Base-by-base conservation (phyloP, 2,113 vertebrate genomes). In the Trichechus manatus region DNA sequence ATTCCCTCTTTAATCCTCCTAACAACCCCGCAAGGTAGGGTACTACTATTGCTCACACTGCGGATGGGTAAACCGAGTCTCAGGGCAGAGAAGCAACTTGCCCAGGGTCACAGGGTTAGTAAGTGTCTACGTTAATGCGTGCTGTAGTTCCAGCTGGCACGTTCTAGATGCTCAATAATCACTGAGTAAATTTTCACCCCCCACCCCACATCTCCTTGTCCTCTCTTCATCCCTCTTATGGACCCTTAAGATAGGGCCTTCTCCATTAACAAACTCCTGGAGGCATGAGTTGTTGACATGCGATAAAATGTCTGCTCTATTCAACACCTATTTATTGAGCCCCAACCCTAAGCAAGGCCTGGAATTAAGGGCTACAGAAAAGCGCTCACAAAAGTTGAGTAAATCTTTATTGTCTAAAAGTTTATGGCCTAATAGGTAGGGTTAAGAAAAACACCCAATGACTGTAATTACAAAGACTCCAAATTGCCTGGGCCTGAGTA, bases 391-490 rank as follows among this genome's bases (percentile, higher is more conserved):
- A 74, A 87, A 96, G 44, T 85, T 70, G 59, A 93, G 50, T 90
- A 77, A 96, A 61, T 88, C 47, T 64, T 61, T 72, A 83, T 36
- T 96, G 59, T 72, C 25, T 29, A 72, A 39, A 90, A 79, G 33
- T 78, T 89, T 85, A 78, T 6, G 85, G 42, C 59, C 63, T 80
- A 89, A 80, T 29, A 66, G 59, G 22, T 4, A 89, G 82, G 63
- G 63, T 82, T 56, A 77, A 89, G 77, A 56, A 74, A 92, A 95
- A 44, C 61, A 88, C 15, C 27, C 75, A 83, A 9, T 63, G 33
- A 68, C 79, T 96, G n/a, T 86, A 90, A 97, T 94, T 87, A 70
- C 29, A 36, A 91, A 81, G 56, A 95, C 87, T 75, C 50, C 33
- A 68, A 42, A 81, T 29, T 31, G 68, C n/a, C 42, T 36, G 44